phyloP scores from a whole-genome alignment of 1,140 invertebrate genomes.

The Ceratina japonica region DNA sequence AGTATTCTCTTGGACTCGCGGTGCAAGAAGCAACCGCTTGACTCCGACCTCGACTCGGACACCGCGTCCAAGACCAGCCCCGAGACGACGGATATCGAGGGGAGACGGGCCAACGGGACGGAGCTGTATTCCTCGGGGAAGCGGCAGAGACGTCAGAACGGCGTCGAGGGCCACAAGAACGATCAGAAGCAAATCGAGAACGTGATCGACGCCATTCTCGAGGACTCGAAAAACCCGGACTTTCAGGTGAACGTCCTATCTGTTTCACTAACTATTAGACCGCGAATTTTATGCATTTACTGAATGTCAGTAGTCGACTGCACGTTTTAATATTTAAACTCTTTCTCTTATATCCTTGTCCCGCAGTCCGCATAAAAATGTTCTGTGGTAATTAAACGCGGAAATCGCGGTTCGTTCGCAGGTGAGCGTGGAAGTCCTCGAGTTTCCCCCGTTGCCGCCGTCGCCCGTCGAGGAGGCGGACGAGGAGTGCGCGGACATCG shows the following conservation, averaged over 20 bases:
- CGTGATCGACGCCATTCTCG: conserved; percentile 77
- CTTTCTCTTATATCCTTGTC: too few species aligned
- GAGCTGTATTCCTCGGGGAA: conserved; percentile 72
- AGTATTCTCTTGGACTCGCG: conserved; percentile 34
- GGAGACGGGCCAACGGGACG: conserved; percentile 66
- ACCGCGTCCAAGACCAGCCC: conserved; percentile 67
- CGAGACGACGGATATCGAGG: conserved; percentile 65
- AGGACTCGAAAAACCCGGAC: conserved; percentile 78
- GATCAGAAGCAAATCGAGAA: conserved; percentile 78
- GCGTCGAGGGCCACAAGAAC: conserved; percentile 73
- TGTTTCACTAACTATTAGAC: neutral
- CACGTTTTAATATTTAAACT: neutral
- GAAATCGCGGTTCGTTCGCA: conserved; percentile 65
- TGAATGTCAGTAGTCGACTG: neutral
- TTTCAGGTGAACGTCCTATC: conserved; percentile 70
- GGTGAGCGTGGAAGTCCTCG: conserved; percentile 81
- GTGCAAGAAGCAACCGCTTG: conserved; percentile 55
- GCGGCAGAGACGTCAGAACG: conserved; percentile 65
- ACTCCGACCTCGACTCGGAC: conserved; percentile 56
- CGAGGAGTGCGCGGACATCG: conserved; percentile 86
- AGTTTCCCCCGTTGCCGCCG: conserved; percentile 89
- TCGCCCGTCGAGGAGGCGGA: conserved; percentile 88
- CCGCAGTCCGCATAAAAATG: neutral
- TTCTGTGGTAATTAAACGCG: neutral
- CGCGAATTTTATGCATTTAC: neutral